Conservation (phyloP, 1,140 invertebrate genomes). For the Cyclina sinensis region DNA sequence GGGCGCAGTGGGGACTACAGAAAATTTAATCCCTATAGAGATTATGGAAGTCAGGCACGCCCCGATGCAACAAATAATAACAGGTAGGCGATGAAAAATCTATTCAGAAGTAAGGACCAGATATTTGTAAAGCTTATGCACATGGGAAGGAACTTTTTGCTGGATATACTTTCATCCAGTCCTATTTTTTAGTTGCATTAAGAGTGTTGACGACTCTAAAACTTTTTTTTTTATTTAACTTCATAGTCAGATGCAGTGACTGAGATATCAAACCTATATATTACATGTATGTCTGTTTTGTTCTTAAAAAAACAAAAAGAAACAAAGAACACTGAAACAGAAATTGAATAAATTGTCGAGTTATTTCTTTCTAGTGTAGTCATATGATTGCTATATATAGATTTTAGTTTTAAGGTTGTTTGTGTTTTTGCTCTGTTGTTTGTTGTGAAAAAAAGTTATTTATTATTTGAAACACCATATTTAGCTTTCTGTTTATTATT, state of each 20-base stretch:
- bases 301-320: no score
- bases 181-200: background rate
- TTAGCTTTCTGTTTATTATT: background rate
- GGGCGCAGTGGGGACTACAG: constrained; percentile 50
- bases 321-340: no score
- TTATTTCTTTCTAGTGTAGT: background rate
- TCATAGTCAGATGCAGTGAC: no score
- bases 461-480: background rate
- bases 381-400: background rate
- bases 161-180: background rate
- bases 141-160: background rate
- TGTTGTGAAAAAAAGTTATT: background rate
- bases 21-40: constrained; percentile 60
- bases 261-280: no score
- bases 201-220: no score
- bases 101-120: background rate
- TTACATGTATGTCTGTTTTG: no score
- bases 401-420: background rate
- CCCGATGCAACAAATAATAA: constrained; percentile 39
- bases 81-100: constrained; percentile 46
- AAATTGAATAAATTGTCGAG: no score
- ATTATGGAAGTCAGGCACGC: constrained; percentile 40
- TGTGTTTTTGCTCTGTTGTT: background rate
- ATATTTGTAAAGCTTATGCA: background rate
- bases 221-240: no score